Evolutionary conservation across 1,140 invertebrate genomes (phyloP).

Genomic region (Aphis gossypii): DNA sequence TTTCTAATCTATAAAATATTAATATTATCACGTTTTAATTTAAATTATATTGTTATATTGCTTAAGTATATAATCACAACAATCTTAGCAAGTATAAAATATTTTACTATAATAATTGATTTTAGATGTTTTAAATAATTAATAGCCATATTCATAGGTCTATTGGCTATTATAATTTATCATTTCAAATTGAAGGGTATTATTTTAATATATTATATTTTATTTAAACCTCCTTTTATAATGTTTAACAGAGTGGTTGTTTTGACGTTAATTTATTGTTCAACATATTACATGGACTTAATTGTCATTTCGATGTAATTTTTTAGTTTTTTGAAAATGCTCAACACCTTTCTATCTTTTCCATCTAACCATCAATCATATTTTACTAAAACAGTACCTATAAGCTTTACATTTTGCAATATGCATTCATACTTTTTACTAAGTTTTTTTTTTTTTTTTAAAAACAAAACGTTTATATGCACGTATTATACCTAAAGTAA

Average conservation of each 20-base stretch:
- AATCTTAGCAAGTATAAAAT: neutral
- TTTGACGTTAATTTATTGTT: neutral
- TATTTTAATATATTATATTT: neutral
- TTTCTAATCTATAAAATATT: neutral
- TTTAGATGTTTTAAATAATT: neutral
- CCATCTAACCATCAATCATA: neutral
- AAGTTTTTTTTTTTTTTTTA: too few relatives aligned
- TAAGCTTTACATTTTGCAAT: neutral
- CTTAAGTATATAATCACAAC: neutral
- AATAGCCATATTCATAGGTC: neutral
- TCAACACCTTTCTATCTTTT: neutral
- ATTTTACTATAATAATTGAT: neutral
- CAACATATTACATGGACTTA: neutral
- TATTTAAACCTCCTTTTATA: neutral
- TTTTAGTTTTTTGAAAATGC: neutral
- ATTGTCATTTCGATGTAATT: neutral
- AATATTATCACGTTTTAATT: neutral
- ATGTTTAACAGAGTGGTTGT: neutral
- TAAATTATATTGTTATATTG: neutral
- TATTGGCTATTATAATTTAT: neutral
- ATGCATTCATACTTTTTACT: neutral
- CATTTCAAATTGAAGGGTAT: neutral
- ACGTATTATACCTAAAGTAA: neutral
- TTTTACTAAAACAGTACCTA: neutral
- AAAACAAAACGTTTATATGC: neutral